Percentiles rank a stretch among this genome's conserved stretches.
Evolutionary conservation across 2,113 vertebrate species (phyloP).

Genomic region (Nasalis larvatus): DNA sequence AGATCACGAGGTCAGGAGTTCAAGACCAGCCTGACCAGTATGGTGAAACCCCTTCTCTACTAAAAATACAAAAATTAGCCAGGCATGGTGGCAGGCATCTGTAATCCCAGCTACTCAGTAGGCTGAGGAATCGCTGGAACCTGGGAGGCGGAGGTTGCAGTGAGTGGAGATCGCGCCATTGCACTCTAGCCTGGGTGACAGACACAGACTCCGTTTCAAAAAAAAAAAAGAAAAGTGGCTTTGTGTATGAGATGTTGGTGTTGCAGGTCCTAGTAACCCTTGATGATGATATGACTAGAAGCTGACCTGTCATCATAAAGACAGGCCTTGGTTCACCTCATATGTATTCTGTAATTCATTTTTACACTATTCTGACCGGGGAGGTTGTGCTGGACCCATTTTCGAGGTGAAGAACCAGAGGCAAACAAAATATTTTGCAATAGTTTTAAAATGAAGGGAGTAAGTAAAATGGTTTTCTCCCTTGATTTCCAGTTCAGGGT

Average conservation of each 20-base stretch:
- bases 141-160: no score
- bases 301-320: neutral
- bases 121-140: no score
- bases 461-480: slow-evolving; percentile 23
- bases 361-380: neutral
- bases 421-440: slow-evolving; percentile 30
- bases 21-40: no score
- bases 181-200: no score
- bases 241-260: neutral
- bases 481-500: neutral
- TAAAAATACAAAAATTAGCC: no score
- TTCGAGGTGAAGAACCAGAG: slow-evolving; percentile 16
- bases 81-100: no score
- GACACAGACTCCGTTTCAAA: no score
- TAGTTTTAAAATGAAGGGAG: neutral
- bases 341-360: neutral
- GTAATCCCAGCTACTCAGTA: no score
- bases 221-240: slow-evolving; percentile 51
- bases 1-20: no score
- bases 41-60: no score
- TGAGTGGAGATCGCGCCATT: no score
- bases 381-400: slow-evolving; percentile 13
- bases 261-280: neutral
- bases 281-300: neutral
- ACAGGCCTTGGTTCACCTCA: neutral